Evolutionary conservation across 2,113 vertebrate species (phyloP).

Genomic region (Mionectes macconnelli): DNA sequence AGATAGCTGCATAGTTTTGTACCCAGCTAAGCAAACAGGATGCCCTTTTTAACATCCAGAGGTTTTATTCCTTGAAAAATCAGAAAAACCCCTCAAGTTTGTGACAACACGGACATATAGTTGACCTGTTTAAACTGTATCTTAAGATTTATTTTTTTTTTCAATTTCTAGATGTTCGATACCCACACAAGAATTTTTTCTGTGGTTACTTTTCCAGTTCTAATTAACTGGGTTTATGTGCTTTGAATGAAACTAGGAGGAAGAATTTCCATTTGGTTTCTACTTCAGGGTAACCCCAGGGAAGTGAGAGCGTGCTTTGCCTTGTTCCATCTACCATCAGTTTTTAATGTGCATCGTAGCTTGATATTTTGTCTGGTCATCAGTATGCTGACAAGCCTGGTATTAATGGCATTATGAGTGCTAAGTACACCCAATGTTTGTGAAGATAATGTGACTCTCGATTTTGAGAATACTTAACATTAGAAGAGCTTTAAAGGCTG

Average conservation of each 20-base stretch:
- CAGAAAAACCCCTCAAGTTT: not conserved
- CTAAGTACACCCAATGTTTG: conserved; percentile 12
- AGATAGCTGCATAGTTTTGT: not conserved
- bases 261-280: conserved; percentile 27
- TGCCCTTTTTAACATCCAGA: not conserved
- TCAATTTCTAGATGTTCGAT: not conserved
- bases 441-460: conserved; percentile 4
- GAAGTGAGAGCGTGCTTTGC: conserved; percentile 10
- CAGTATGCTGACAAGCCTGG: conserved; percentile 8
- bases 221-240: not conserved
- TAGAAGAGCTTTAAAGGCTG: conserved; percentile 54
- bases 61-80: not conserved
- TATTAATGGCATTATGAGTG: conserved; percentile 33
- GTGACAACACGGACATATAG: not conserved
- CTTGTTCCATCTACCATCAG: not conserved
- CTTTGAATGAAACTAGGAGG: not conserved
- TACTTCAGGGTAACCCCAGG: conserved; percentile 7
- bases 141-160: not conserved
- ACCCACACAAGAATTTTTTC: not conserved
- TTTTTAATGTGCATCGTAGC: not conserved
- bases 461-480: conserved; percentile 56
- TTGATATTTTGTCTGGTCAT: conserved; percentile 23
- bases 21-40: not conserved
- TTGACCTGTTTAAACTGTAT: not conserved
- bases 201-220: conserved; percentile 9